Conservation (phyloP, 1,140 invertebrate genomes). For the Drosophila lini region DNA sequence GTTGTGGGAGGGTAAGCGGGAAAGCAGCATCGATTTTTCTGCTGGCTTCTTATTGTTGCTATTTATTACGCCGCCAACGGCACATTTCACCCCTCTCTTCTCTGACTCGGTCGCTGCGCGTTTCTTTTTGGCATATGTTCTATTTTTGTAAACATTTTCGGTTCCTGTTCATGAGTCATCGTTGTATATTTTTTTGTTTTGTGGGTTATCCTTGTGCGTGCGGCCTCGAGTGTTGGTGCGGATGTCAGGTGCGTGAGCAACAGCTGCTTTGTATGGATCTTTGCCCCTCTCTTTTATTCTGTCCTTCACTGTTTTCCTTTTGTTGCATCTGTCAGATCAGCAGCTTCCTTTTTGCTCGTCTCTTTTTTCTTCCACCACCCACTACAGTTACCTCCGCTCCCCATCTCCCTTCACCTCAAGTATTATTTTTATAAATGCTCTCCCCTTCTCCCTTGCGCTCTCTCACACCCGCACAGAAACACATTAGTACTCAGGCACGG, state of each 20-base stretch:
- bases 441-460: conserved; percentile 16
- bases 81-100: conserved; percentile 41
- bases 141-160: conserved; percentile 74
- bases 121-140: conserved; percentile 73
- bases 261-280: conserved; percentile 55
- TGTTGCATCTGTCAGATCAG: conserved; percentile 35
- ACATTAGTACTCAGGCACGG: conserved; percentile 80
- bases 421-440: conserved; percentile 72
- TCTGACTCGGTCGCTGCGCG: conserved; percentile 15
- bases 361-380: conserved; percentile 7
- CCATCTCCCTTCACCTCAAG: conserved; percentile 30
- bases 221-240: conserved; percentile 60
- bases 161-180: conserved; percentile 78
- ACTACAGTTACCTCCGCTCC: conserved; percentile 8
- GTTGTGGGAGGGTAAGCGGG: conserved; percentile 4
- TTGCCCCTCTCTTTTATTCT: not conserved
- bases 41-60: conserved; percentile 76
- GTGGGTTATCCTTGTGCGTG: conserved; percentile 70
- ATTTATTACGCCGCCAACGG: conserved; percentile 68
- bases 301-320: not conserved
- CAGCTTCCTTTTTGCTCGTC: conserved; percentile 15
- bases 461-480: conserved; percentile 54
- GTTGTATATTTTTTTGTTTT: conserved; percentile 31
- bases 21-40: conserved; percentile 78
- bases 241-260: conserved; percentile 71